Evolutionary conservation across 2,113 vertebrate genomes (phyloP).

Genomic region (Zootoca vivipara): DNA sequence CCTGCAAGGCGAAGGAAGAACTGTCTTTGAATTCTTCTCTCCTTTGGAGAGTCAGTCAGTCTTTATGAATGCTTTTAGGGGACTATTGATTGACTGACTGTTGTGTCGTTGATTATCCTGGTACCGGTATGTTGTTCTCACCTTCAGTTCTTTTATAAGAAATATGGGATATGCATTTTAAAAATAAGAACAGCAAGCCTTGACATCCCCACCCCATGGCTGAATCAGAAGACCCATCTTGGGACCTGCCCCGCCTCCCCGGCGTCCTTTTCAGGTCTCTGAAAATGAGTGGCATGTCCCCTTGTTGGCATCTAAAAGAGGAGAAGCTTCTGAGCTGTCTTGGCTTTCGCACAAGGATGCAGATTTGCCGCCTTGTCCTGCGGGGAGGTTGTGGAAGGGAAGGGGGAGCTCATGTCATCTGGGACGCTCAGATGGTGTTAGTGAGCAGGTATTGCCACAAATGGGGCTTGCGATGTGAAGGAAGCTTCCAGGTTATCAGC

Average conservation of each 20-base stretch:
- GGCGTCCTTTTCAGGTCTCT: neutral
- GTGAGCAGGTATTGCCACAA: neutral
- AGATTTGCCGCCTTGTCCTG: neutral
- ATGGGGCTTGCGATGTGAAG: neutral
- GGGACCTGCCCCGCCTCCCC: rapidly evolving
- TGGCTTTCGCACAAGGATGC: rapidly evolving
- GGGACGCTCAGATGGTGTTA: neutral
- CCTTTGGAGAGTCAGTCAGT: too few species aligned
- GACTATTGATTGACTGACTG: neutral
- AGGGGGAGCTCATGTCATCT: rapidly evolving
- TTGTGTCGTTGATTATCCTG: too few species aligned
- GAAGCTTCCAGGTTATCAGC: conserved; percentile 51
- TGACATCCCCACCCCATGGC: rapidly evolving
- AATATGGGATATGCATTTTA: neutral
- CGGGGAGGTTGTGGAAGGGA: neutral
- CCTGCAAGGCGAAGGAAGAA: too few species aligned
- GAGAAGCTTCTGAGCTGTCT: neutral
- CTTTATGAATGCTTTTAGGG: neutral
- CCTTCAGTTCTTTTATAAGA: neutral
- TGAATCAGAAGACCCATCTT: neutral
- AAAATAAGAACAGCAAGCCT: neutral
- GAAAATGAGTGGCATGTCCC: neutral
- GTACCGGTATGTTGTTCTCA: neutral
- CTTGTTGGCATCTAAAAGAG: neutral
- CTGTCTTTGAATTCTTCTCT: too few species aligned